Evolutionary conservation across 2,888 invertebrate species (phyloP).

Genomic region (Iselma pallidipennis): DNA sequence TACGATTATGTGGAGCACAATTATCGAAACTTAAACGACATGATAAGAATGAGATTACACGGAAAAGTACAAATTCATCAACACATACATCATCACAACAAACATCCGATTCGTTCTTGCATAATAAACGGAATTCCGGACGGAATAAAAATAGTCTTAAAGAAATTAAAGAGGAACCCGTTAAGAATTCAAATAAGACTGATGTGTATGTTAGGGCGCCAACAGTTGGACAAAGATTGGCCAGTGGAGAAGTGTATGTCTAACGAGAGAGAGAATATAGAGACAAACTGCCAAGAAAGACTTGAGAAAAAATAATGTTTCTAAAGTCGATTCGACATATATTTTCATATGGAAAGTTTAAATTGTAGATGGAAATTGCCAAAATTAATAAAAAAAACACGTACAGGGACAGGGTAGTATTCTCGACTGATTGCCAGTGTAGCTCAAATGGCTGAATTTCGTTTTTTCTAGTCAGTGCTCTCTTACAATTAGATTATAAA

Average conservation of each 20-base stretch:
- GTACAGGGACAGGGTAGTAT: background rate
- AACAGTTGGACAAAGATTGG: slow-evolving; percentile 40
- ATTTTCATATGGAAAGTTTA: background rate
- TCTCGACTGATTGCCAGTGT: background rate
- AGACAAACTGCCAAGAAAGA: too few relatives aligned
- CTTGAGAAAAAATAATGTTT: too few relatives aligned
- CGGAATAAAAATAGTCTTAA: slow-evolving; percentile 43
- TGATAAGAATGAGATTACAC: slow-evolving; percentile 58
- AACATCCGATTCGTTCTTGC: slow-evolving; percentile 66
- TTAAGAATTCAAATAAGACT: slow-evolving; percentile 19
- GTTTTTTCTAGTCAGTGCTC: background rate
- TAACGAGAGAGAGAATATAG: too few relatives aligned
- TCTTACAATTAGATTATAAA: too few relatives aligned
- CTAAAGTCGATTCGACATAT: too few relatives aligned
- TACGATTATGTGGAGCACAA: slow-evolving; percentile 64
- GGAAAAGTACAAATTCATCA: slow-evolving; percentile 64
- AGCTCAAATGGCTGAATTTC: background rate
- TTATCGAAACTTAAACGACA: slow-evolving; percentile 51
- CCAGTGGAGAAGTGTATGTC: slow-evolving; percentile 48
- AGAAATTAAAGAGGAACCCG: slow-evolving; percentile 42
- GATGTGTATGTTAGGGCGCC: slow-evolving; percentile 49
- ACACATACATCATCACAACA: slow-evolving; percentile 66
- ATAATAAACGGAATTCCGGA: slow-evolving; percentile 54
- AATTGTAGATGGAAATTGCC: too few relatives aligned
- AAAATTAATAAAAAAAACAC: too few relatives aligned